phyloP scores from a whole-genome alignment of 1,140 invertebrate genomes.

The Oscheius sp. region DNA sequence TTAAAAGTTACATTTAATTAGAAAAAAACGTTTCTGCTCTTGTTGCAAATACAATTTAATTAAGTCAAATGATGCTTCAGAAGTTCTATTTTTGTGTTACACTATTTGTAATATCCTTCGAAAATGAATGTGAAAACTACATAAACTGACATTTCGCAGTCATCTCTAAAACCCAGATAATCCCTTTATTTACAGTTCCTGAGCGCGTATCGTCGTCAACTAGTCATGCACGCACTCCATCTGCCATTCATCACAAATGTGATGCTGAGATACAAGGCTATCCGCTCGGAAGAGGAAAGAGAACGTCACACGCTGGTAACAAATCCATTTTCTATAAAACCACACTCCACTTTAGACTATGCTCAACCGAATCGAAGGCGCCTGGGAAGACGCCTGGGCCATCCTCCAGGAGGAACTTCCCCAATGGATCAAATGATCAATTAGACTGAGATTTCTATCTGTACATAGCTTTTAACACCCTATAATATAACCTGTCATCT shows the following conservation, averaged over 20 bases:
- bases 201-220: not conserved
- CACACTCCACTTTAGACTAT: not conserved
- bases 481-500: too few species aligned
- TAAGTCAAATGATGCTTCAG: too few species aligned
- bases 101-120: not conserved
- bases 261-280: conserved; percentile 1
- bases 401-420: not conserved
- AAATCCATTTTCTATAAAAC: not conserved
- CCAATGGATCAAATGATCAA: not conserved
- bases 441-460: too few species aligned
- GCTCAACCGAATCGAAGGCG: not conserved
- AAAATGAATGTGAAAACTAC: not conserved
- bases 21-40: too few species aligned
- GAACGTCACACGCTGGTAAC: not conserved
- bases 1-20: too few species aligned
- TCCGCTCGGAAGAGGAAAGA: not conserved
- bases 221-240: conserved; percentile 2
- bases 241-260: conserved; percentile 2
- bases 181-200: conserved; percentile 2
- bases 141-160: not conserved
- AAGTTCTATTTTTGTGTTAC: too few species aligned
- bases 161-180: not conserved
- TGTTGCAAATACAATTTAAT: too few species aligned
- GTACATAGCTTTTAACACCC: too few species aligned
- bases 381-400: not conserved